These are phyloP conservation scores for Silurus asotus DNA, from an alignment of 2,113 vertebrate species.

Conservation along the genomic window DNA sequence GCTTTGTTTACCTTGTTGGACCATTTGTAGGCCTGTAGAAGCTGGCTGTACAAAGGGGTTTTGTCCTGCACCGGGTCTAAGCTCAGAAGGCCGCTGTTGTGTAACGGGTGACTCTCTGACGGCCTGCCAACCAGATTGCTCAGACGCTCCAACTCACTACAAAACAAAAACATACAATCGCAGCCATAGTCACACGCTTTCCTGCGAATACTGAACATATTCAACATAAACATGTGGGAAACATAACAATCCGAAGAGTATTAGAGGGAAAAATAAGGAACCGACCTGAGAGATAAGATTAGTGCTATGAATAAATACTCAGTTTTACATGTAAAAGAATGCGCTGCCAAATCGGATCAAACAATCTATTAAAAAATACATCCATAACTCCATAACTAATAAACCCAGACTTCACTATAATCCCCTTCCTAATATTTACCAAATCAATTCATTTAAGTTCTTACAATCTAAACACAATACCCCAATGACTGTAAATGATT, in stretches of 20 bases:
- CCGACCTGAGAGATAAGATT: too few relatives aligned
- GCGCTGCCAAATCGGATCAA: too few relatives aligned
- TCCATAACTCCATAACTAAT: background rate
- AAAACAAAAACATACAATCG: constrained; percentile 5
- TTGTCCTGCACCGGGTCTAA: constrained; percentile 98
- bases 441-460: too few relatives aligned
- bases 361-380: background rate
- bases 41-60: constrained; percentile 94
- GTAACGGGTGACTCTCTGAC: constrained; percentile 94
- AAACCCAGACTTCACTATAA: background rate
- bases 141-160: constrained; percentile 86
- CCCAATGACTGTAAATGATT: too few relatives aligned
- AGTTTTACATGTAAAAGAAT: too few relatives aligned
- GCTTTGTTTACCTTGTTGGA: constrained; percentile 89
- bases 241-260: background rate
- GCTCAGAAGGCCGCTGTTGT: constrained; percentile 93
- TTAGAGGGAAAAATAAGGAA: background rate
- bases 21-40: constrained; percentile 98
- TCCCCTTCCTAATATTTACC: background rate
- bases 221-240: background rate
- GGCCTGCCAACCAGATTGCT: constrained; percentile 93
- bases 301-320: too few relatives aligned
- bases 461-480: background rate
- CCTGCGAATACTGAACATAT: background rate
- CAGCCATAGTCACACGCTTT: background rate